Percentiles rank a stretch among this genome's conserved stretches.
These are phyloP conservation scores for Achlya flavicornis DNA, from an alignment of 2,888 invertebrate genomes.

Conservation along the genomic window DNA sequence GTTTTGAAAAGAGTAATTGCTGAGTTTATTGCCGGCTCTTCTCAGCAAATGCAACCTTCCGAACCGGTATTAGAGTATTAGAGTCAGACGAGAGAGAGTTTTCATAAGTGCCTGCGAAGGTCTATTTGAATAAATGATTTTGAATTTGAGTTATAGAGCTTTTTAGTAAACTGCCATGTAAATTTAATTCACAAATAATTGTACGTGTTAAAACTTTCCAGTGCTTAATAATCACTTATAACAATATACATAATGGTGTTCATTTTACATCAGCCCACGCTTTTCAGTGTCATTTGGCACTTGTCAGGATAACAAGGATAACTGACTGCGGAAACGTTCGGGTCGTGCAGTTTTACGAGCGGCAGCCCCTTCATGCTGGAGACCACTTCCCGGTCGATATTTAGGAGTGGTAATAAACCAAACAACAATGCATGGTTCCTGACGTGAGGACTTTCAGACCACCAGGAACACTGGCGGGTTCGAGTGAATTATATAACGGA, in stretches of 20 bases:
- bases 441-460: conserved; percentile 30
- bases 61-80: too few species aligned
- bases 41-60: too few species aligned
- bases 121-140: too few species aligned
- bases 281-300: neutral
- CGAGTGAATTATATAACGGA: conserved; percentile 21
- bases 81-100: too few species aligned
- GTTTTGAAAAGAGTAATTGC: too few species aligned
- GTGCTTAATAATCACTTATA: neutral
- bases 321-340: conserved; percentile 23
- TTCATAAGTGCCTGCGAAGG: too few species aligned
- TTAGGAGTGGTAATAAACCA: conserved; percentile 54
- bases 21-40: too few species aligned
- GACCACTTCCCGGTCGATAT: conserved; percentile 59
- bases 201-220: too few species aligned
- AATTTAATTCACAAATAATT: too few species aligned
- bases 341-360: conserved; percentile 33
- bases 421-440: conserved; percentile 33
- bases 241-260: neutral
- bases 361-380: neutral
- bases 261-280: neutral
- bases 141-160: too few species aligned
- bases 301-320: conserved; percentile 5
- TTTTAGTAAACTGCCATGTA: too few species aligned
- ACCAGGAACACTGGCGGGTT: conserved; percentile 24